Base-by-base conservation (phyloP, 2,113 vertebrate species). In the Dinomys branickii region DNA sequence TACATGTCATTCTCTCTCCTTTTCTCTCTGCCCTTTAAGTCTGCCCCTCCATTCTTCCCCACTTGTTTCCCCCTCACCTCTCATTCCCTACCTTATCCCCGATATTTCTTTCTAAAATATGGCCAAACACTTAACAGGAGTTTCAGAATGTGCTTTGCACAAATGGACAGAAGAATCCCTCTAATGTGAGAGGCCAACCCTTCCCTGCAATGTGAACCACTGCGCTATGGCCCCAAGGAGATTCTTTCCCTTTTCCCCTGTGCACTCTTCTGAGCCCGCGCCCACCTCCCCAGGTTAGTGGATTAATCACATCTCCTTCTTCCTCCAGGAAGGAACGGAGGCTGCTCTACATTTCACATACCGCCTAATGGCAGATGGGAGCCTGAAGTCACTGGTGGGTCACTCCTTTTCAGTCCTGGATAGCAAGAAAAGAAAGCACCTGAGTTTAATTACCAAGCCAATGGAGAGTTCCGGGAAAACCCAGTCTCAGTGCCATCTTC, bases 61-160 rank as follows among this genome's bases (percentile, higher is more conserved):
- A 63, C 19, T 59, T n/a, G 19, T 17, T 38, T 35, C 78, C 6
- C 38, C 78, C 16, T 41, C 6, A 61, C 28, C 41, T 50, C 17
- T 28, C 8, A 10, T 1, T 78, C 58, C 52, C 28, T 14, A 20
- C n/a, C 5, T 1, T 58, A 35, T 6, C 11, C 24, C 33, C 17
- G 59, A 41, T 52, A 88, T 88, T 89, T 95, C 81, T 82, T 90
- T 71, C 82, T 94, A 58, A 94, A 71, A 85, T 59, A n/a, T 33
- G 38, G 47, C 65, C 54, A 58, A 81, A 41, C 22, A 4, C 28
- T 65, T 47, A 82, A 58, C 52, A 54, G 41, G n/a, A 59, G 35
- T 65, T 81, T 80, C 10, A 47, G 63, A 59, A 82, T 1, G 13
- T 2, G 82, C 65, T 59, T 56, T 30, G 78, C 28, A 38, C 22